Evolutionary conservation across 2,113 vertebrate genomes (phyloP), one percentile per base, ranked within the genome.

Genomic region (Sylvietta virens): DNA sequence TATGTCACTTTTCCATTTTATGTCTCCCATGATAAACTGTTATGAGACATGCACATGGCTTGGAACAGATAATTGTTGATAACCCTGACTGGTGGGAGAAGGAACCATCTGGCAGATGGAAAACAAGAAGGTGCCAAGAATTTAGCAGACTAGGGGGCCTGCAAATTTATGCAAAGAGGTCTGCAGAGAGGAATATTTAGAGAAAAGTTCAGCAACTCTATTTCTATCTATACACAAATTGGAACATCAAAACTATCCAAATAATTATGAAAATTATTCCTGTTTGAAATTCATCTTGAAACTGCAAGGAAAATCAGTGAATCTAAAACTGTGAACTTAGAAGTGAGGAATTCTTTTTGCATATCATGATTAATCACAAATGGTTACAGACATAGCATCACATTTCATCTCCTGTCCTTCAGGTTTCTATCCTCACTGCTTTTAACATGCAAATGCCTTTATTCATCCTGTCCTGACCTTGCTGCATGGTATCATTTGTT

Each of bases 1-100:
- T 79, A 73, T 47, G 84, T 76, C 91, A 89, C 47, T 91, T 92
- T 86, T 61, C 78, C 81, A 62, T 87, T 95, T 94, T 91, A 91
- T 3, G 3, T 90, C 50, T 95, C 87, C 60, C 61, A 9, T 90
- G 91, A 94, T 92, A 95, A 95, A 91, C 74, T 87, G 81, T 87
- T 91, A 76, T 28, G 70, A 94, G 70, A 73, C 45, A 62, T 19
- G 26, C 66, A 93, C 91, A 82, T 42, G n/a, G 78, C 66, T 90
- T 85, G 71, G 47, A 95, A 94, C 74, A 93, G 60, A 88, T 91
- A 87, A 85, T 87, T 94, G 80, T 89, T 94, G 90, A 93, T 97
- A 95, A 91, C 92, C 74, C 84, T 82, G 85, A 89, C 92, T 95
- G 39, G 93, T 96, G 89, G 84, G 83, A 94, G 87, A 88, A 95